phyloP scores from a whole-genome alignment of 2,113 vertebrate species.

The Rhea americana region DNA sequence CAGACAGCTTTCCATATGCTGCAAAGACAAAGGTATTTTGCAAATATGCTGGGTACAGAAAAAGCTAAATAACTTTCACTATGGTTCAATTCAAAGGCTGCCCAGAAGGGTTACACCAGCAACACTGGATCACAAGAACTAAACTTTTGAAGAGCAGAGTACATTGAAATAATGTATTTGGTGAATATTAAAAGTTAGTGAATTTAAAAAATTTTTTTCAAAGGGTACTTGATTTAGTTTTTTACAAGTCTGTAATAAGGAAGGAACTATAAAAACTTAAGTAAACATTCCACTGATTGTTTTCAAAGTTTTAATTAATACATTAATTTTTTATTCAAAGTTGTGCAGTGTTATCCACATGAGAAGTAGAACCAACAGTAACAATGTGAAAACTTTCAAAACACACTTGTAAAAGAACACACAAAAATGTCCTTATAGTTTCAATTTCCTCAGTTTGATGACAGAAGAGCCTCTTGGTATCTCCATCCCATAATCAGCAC shows the following conservation, averaged over 20 bases:
- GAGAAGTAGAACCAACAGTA: not conserved
- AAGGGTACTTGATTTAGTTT: not conserved
- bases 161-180: not conserved
- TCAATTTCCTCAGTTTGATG: not conserved
- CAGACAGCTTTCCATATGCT: not conserved
- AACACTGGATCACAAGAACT: too few species aligned
- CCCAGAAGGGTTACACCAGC: not conserved
- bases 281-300: not conserved
- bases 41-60: not conserved
- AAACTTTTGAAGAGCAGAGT: not conserved
- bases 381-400: not conserved
- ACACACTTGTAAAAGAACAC: not conserved
- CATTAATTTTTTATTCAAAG: not conserved
- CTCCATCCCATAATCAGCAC: not conserved
- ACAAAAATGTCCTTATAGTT: not conserved
- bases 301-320: not conserved
- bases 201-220: not conserved
- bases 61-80: not conserved
- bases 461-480: not conserved
- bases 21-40: not conserved
- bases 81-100: not conserved
- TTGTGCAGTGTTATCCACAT: not conserved
- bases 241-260: not conserved
- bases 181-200: not conserved
- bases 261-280: not conserved